A percentile compares a stretch with the other conserved stretches of the same genome.
phyloP scores from a whole-genome alignment of 37 sponge, comb jelly and placozoan genomes.

The Halichondria panicea region DNA sequence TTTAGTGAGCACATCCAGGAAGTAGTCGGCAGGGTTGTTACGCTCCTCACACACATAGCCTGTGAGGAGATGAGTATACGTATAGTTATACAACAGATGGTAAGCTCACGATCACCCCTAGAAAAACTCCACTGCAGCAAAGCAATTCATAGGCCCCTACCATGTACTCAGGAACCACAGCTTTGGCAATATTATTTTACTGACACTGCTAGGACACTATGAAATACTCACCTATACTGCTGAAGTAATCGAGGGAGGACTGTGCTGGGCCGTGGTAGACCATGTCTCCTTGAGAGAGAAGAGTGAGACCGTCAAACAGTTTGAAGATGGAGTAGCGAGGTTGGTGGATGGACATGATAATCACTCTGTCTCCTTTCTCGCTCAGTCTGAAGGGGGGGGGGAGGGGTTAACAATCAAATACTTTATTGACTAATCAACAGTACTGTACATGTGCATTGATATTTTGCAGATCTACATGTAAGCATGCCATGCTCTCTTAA shows the following conservation, averaged over 20 bases:
- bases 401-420: too few species aligned
- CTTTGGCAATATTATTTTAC: too few species aligned
- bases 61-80: background rate
- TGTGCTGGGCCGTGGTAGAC: constrained; percentile 69
- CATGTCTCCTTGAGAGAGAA: constrained; percentile 62
- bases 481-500: too few species aligned
- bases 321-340: constrained; percentile 86
- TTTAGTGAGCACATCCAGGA: constrained; percentile 64
- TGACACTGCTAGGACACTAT: too few species aligned
- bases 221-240: constrained; percentile 14
- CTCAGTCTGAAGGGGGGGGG: constrained; percentile 26
- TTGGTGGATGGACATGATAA: constrained; percentile 83
- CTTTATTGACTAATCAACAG: too few species aligned
- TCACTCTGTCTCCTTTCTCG: constrained; percentile 25
- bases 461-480: too few species aligned
- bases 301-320: constrained; percentile 69
- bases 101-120: too few species aligned
- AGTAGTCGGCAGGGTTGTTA: constrained; percentile 85
- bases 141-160: too few species aligned
- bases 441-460: too few species aligned
- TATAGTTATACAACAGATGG: too few species aligned
- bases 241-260: constrained; percentile 56
- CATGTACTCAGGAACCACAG: too few species aligned
- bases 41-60: constrained; percentile 76
- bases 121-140: too few species aligned